Evolutionary conservation across 2,113 vertebrate genomes (phyloP).

Genomic region (Gnathochromis pfefferi): DNA sequence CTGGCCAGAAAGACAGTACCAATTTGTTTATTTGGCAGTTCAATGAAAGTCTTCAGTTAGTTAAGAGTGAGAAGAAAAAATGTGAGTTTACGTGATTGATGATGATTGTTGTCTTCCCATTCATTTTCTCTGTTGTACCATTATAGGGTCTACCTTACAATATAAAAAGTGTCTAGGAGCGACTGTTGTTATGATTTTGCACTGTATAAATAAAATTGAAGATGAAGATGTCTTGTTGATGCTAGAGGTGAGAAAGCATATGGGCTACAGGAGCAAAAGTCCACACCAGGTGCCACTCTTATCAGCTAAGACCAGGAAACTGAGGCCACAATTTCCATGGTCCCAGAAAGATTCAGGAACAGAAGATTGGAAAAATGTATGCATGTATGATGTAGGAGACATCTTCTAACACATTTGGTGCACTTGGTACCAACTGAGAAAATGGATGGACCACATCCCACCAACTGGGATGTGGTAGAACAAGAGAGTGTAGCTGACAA

Average conservation of each 20-base stretch:
- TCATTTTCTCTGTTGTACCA: neutral
- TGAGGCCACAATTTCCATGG: neutral
- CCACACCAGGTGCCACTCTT: neutral
- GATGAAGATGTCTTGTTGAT: neutral
- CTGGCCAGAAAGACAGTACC: neutral
- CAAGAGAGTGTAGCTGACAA: neutral
- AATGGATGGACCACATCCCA: too few relatives aligned
- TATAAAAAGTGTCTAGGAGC: rapidly evolving
- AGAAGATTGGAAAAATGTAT: neutral
- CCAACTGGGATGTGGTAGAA: neutral
- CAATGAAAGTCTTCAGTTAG: neutral
- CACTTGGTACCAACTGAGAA: neutral
- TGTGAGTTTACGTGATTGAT: neutral
- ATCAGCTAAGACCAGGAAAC: neutral
- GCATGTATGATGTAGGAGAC: neutral
- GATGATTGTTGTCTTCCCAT: neutral
- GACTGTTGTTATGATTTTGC: neutral
- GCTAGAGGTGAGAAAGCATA: neutral
- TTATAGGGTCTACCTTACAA: neutral
- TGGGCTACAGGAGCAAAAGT: neutral
- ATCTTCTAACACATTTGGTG: neutral
- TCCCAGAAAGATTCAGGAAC: neutral
- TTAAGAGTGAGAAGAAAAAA: neutral
- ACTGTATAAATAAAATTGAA: neutral
- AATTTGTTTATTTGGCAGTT: neutral